Evolutionary conservation across 2,113 vertebrate species (phyloP), one percentile per base, ranked within the genome.

Genomic region (Vidua macroura): DNA sequence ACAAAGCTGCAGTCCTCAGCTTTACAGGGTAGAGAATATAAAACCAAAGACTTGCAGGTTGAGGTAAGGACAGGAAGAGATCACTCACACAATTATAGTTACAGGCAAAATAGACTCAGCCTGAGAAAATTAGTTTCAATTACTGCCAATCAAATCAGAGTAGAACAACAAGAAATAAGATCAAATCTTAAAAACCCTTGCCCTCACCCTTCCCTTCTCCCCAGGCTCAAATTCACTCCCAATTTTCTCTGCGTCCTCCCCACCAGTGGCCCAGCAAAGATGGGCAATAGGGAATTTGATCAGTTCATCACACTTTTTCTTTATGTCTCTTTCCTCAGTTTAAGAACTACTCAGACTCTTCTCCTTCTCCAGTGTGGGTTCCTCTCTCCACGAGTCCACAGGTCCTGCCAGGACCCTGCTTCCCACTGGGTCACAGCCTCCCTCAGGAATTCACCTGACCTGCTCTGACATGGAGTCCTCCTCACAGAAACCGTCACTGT

Each of bases 201-300:
- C 4, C 27, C 6, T 13, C 9, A 74, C 6, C 4, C 53, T 19
- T 80, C 7, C 21, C 25, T 86, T 75, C 35, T 62, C 44, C 31
- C 19, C 9, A 62, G 68, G 48, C n/a, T 86, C 48, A 67, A 10
- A 10, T 60, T 43, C 31, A 49, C 18, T 43, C 7, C 13, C 35
- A 10, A 5, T 49, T 62, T 74, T 62, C 13, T 37, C 13, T 9
- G 18, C 0, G 0, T 74, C 15, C 31, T 86, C 31, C 18, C 11
- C 0, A 2, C 4, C 37, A 20, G 13, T 28, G 35, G 22, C 22
- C 24, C n/a, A 67, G 10, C 1, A 2, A 43, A 37, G 24, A 28
- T 28, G 21, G 12, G n/a, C 20, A 66, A 30, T 9, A 37, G 17
- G 6, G 6, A 33, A 31, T 28, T 9, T 10, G 13, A 7, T 49